These are phyloP conservation scores for Acrossocheilus wenchowensis DNA, from an alignment of 2,797 vertebrate species.

Conservation along the genomic window DNA sequence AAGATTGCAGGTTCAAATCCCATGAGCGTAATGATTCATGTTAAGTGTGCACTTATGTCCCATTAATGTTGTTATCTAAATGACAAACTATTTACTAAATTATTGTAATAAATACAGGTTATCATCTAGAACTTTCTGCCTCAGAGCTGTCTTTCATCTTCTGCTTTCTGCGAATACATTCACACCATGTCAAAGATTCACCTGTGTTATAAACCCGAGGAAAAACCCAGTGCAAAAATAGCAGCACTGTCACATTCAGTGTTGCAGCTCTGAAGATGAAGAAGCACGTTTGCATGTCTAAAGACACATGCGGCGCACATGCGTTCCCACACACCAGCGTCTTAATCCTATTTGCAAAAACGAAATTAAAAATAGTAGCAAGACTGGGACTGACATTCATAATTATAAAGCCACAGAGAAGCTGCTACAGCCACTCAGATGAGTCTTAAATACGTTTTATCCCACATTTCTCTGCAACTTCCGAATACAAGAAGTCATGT, in stretches of 20 bases:
- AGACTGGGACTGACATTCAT: conserved; percentile 16
- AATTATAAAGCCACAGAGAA: conserved; percentile 14
- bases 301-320: conserved; percentile 3
- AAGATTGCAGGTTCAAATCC: background rate
- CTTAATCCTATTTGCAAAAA: conserved; percentile 27
- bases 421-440: background rate
- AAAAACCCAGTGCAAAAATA: background rate
- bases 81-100: background rate
- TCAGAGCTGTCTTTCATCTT: background rate
- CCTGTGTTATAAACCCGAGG: background rate
- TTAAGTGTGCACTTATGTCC: background rate
- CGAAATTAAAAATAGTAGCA: conserved; percentile 12
- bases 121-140: background rate
- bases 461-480: background rate
- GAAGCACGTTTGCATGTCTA: background rate
- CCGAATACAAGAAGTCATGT: background rate
- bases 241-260: background rate
- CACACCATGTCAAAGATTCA: background rate
- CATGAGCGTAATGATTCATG: background rate
- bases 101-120: background rate
- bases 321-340: background rate
- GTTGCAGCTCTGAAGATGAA: background rate
- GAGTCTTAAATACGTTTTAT: background rate
- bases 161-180: background rate
- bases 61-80: background rate